Percentiles rank a stretch among this genome's conserved stretches.
Conservation (phyloP, 2,888 invertebrate species). For the Drosophila subsilvestris region DNA sequence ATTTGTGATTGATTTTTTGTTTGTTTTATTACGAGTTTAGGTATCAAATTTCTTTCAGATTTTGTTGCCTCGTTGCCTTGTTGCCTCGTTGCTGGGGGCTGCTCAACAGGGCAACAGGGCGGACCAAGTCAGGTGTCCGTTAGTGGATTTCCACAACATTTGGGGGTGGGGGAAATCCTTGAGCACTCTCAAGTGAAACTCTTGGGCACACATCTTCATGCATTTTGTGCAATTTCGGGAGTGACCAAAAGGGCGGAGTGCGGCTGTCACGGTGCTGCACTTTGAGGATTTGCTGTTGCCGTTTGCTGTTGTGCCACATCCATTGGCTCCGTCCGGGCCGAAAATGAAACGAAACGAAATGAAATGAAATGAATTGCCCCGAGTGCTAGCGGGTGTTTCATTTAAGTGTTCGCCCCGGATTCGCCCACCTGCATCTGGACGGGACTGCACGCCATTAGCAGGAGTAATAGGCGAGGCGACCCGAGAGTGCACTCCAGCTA, state of each 20-base stretch:
- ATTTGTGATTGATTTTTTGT: not conserved
- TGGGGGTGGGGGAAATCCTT: not conserved
- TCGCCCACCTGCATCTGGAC: conserved; percentile 20
- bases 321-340: conserved; percentile 31
- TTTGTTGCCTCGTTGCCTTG: not conserved
- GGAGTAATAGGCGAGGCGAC: conserved; percentile 74
- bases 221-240: not conserved
- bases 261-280: conserved; percentile 12
- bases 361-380: conserved; percentile 70
- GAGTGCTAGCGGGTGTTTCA: conserved; percentile 74
- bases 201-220: conserved; percentile 1
- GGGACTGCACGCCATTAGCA: conserved; percentile 72
- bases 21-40: not conserved
- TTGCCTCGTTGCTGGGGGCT: not conserved
- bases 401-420: conserved; percentile 64
- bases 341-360: conserved; percentile 55
- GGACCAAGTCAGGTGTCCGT: not conserved
- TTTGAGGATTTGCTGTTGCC: conserved; percentile 41
- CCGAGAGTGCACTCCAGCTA: conserved; percentile 67
- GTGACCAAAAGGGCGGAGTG: not conserved
- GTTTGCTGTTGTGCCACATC: conserved; percentile 37
- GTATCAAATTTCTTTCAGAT: too few species aligned
- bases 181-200: not conserved
- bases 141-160: not conserved
- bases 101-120: too few species aligned